phyloP scores from a whole-genome alignment of 2,888 invertebrate genomes.

The Blastobasis lacticolella region DNA sequence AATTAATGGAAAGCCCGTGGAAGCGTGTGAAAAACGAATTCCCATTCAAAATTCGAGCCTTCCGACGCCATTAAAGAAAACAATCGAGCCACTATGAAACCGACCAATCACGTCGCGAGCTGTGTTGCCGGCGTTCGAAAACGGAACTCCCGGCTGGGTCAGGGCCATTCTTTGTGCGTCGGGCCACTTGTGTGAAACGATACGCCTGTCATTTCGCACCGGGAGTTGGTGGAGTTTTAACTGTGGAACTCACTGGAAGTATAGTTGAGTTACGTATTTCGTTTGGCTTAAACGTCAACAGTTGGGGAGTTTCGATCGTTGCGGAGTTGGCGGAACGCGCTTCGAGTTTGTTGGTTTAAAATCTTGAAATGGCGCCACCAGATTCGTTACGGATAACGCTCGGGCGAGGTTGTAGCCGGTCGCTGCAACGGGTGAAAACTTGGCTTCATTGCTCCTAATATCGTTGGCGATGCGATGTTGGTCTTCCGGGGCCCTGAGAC shows the following conservation, averaged over 20 bases:
- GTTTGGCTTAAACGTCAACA: slow-evolving; percentile 15
- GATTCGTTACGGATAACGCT: too few relatives aligned
- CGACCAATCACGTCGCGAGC: slow-evolving; percentile 16
- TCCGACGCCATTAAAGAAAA: slow-evolving; percentile 16
- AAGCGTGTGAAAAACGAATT: slow-evolving; percentile 2
- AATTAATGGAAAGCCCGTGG: slow-evolving; percentile 4
- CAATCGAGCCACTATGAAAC: slow-evolving; percentile 19
- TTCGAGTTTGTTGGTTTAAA: neutral
- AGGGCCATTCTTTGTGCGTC: slow-evolving; percentile 18
- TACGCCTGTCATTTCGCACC: slow-evolving; percentile 16
- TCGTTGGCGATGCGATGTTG: too few relatives aligned
- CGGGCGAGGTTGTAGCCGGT: too few relatives aligned
- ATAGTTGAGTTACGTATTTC: slow-evolving; percentile 17
- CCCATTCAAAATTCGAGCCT: slow-evolving; percentile 5
- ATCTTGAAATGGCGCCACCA: too few relatives aligned
- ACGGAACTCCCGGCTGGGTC: slow-evolving; percentile 17
- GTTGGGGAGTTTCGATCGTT: slow-evolving; percentile 6
- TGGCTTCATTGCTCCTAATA: too few relatives aligned
- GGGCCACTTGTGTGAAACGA: slow-evolving; percentile 14
- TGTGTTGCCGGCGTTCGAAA: slow-evolving; percentile 14
- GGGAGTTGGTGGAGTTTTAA: neutral
- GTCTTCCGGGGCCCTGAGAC: too few relatives aligned
- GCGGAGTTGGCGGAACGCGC: neutral
- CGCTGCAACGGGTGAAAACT: too few relatives aligned
- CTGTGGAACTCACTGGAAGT: slow-evolving; percentile 3